Base-by-base conservation (phyloP, 2,888 invertebrate genomes). In the Temnothorax ravouxi region DNA sequence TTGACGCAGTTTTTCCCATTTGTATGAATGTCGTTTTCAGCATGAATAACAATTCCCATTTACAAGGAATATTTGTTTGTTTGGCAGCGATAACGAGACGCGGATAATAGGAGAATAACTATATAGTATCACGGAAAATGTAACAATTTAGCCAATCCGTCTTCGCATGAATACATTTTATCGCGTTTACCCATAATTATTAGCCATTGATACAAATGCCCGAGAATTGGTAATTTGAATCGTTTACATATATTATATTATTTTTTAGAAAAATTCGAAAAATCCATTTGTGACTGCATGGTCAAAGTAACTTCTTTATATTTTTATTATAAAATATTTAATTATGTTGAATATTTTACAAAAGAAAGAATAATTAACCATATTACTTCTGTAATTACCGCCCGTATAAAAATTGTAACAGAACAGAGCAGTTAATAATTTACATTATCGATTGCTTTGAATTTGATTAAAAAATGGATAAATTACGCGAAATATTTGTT, bases 11-110 rank as follows among this genome's bases (percentile, higher is more conserved):
- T 71, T 79, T 80, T 71, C 38, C 59, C 41, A 34, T 80, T 59
- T 61, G 66, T 67, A 67, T 47, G 72, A 80, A 80, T 72, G 25
- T 38, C 47, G 59, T 72, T 80, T 72, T 72, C 72, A 72, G 25
- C 72, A 61, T 72, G 79, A 47, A 34, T 56, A 50, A 80, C 79
- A 80, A 80, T 80, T 72, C 79, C 72, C 47, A 72, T 72, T 80
- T 72, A 80, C 71, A 71, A 80, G 38, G 71, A 71, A 71, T 71
- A 59, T 72, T 80, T 29, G 66, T 29, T 66, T n/a, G 18, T 13
- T 13, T 38, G 77, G 56, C 2, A 25, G 38, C 79, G 59, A 79
- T 79, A 79, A 79, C 79, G 79, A 80, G 72, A 72, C 72, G 18
- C 47, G 79, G 47, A 72, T 80, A 71, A 79, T 79, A 79, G 59